These are phyloP conservation scores for Tortricodes alternella DNA, from an alignment of 2,888 invertebrate genomes.

Conservation along the genomic window DNA sequence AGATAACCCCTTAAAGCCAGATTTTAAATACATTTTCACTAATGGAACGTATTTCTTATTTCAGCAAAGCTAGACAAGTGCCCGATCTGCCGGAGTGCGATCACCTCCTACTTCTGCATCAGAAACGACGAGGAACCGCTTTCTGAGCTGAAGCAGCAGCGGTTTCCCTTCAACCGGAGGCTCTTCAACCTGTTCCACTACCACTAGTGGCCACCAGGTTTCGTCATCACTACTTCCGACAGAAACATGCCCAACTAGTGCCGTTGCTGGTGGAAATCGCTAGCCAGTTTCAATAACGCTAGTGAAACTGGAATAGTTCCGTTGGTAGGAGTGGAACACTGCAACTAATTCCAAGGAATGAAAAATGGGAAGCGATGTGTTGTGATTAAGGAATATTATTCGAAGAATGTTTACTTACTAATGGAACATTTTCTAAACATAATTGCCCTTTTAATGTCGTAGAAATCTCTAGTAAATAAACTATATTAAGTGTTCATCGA, in stretches of 20 bases:
- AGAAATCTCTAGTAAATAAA: conserved; percentile 18
- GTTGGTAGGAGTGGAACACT: not conserved
- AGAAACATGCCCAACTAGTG: too few species aligned
- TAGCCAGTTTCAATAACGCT: not conserved
- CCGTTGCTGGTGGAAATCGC: not conserved
- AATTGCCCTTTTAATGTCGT: conserved; percentile 1
- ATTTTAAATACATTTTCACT: not conserved
- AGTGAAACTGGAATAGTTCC: not conserved
- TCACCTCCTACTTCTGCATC: conserved; percentile 92
- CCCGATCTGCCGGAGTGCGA: conserved; percentile 93
- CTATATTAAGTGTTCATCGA: conserved; percentile 8
- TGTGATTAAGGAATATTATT: conserved; percentile 24
- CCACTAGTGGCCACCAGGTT: conserved; percentile 50
- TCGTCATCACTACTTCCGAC: not conserved
- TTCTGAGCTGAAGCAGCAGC: conserved; percentile 77
- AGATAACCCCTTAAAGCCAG: too few species aligned
- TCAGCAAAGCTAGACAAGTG: conserved; percentile 90
- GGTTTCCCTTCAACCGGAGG: conserved; percentile 85
- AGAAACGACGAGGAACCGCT: conserved; percentile 88
- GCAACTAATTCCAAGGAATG: not conserved
- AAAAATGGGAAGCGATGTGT: not conserved
- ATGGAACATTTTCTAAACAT: not conserved
- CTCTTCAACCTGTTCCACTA: conserved; percentile 89
- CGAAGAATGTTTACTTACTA: not conserved
- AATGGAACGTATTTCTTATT: conserved; percentile 36